Evolutionary conservation across 2,888 invertebrate genomes (phyloP), one percentile per base, ranked within the genome.

Genomic region (Elmis aenea): DNA sequence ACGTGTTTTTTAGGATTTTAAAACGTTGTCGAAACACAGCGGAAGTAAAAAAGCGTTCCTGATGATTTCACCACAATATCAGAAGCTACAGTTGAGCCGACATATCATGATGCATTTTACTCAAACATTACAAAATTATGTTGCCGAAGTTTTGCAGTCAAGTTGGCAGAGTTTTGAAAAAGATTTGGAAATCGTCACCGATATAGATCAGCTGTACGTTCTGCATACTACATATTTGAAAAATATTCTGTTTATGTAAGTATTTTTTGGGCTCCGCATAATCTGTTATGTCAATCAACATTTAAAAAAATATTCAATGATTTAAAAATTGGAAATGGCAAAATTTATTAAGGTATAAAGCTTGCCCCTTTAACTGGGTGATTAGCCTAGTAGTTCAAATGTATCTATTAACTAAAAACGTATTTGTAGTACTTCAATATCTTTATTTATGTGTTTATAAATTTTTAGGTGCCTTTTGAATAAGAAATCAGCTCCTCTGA

Each of bases 81-180:
- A 81, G 30, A 74, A 77, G 31, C 64, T 86, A 5, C 85, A 87
- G 57, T 70, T 81, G 38, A 81, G 79, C 53, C 74, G 87, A 0
- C 83, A 86, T 56, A 73, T 81, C 11, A 82, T 88, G 79, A 79
- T 81, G 14, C 83, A 86, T 36, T 80, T 88, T 58, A 75, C 87
- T 25, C 76, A 82, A 38, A 81, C 84, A 0, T 61, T 87, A 13
- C 83, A 86, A 59, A 83, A 81, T 66, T 87, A 88, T 59, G 81
- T 83, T 1, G 82, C 84, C 0, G 85, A 81, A 30, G 85, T 86
- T 14, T 70, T 88, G 14, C 79, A 83, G 31, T 73, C 78, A 0
- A 83, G 83, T 2, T 88, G 87, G 87, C 75, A 75, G 2, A 77
- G 79, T 41, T 82, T 88, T 46, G 81, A 83, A 51, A 76, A 76